phyloP scores from a whole-genome alignment of 2,888 invertebrate genomes.

The Drosophila emarginata region DNA sequence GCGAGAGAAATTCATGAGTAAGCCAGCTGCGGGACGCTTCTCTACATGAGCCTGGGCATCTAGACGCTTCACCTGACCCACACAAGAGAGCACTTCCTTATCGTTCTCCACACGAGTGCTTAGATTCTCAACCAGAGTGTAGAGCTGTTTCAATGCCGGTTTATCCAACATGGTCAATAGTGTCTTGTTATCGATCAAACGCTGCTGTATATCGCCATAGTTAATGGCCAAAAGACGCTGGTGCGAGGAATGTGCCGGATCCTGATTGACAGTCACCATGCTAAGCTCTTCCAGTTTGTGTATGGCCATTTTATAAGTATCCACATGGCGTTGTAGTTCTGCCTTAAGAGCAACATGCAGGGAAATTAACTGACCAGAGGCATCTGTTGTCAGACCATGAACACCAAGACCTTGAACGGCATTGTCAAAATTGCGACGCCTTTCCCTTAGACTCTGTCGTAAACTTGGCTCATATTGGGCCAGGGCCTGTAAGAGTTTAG shows the following conservation, averaged over 20 bases:
- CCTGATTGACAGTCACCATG: conserved; percentile 85
- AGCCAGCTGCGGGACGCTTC: conserved; percentile 87
- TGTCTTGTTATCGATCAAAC: conserved; percentile 95
- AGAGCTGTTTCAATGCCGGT: conserved; percentile 89
- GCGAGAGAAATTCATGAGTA: conserved; percentile 89
- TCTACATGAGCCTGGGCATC: conserved; percentile 86
- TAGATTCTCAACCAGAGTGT: conserved; percentile 87
- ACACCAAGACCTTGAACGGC: conserved; percentile 94
- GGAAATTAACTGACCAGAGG: conserved; percentile 87
- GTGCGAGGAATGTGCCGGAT: conserved; percentile 93
- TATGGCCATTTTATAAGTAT: conserved; percentile 93
- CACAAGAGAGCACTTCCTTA: conserved; percentile 91
- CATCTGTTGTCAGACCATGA: conserved; percentile 90
- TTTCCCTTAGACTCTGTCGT: conserved; percentile 87
- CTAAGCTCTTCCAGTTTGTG: conserved; percentile 91
- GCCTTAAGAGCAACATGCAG: conserved; percentile 92
- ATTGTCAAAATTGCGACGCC: conserved; percentile 89
- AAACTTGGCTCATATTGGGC: conserved; percentile 86
- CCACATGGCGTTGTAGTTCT: conserved; percentile 92
- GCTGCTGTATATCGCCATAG: conserved; percentile 93
- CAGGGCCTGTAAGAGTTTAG: conserved; percentile 85
- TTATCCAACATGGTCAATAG: conserved; percentile 92
- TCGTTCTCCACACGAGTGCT: conserved; percentile 93
- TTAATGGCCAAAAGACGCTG: conserved; percentile 93
- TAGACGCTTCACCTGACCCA: conserved; percentile 87